Percentiles rank a stretch among this genome's conserved stretches.
Evolutionary conservation across 2,797 vertebrate genomes (phyloP).

Genomic region (Ambastaia sidthimunki): DNA sequence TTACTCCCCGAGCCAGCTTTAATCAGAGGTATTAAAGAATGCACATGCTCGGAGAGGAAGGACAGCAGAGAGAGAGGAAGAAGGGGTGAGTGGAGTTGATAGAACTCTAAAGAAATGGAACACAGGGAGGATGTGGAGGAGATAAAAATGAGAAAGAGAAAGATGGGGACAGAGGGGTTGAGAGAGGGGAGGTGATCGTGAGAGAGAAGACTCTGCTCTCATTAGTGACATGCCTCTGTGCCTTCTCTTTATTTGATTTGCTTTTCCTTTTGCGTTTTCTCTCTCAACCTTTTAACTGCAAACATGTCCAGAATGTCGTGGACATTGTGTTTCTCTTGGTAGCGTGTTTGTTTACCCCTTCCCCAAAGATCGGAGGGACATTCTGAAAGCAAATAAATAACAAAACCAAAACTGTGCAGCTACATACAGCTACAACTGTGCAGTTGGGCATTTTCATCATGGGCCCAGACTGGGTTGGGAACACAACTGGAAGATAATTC

Average conservation of each 20-base stretch:
- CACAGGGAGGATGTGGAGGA: conserved; percentile 17
- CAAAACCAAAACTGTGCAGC: conserved; percentile 8
- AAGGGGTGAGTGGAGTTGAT: conserved; percentile 29
- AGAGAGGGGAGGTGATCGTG: conserved; percentile 19
- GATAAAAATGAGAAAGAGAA: conserved; percentile 40
- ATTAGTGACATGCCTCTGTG: conserved; percentile 39
- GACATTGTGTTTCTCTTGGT: conserved; percentile 46
- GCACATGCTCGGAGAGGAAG: conserved; percentile 47
- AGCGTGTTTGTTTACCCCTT: conserved; percentile 44
- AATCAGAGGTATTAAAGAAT: conserved; percentile 60
- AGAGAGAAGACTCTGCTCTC: conserved; percentile 31
- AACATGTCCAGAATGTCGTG: conserved; percentile 19
- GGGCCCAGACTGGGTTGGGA: background rate
- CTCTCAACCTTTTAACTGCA: conserved; percentile 46
- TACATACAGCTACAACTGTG: conserved; percentile 26
- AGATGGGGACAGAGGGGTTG: conserved; percentile 17
- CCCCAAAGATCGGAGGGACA: conserved; percentile 16
- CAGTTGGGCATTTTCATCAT: background rate
- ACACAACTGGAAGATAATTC: background rate
- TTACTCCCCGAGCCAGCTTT: conserved; percentile 55
- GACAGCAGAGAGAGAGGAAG: conserved; percentile 34
- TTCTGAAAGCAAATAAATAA: conserved; percentile 38
- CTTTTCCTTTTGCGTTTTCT: conserved; percentile 58
- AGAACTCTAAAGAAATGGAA: conserved; percentile 35
- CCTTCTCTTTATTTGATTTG: conserved; percentile 33